Evolutionary conservation across 2,113 vertebrate species (phyloP), one percentile per base, ranked within the genome.

Genomic region (Pithys albifrons): DNA sequence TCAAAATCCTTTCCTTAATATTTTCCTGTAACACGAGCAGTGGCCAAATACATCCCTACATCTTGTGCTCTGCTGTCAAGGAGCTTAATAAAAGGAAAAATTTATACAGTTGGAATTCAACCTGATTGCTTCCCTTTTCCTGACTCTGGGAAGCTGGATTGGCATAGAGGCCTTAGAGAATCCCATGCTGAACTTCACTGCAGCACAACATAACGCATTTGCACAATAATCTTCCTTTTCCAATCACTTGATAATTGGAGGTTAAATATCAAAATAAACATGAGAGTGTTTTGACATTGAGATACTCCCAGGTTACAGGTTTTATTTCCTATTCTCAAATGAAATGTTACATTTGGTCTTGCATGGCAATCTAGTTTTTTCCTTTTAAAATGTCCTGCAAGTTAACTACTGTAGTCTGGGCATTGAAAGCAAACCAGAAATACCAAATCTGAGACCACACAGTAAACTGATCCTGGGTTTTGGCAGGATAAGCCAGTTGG

Each of bases 81-180:
- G 25, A 89, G 4, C 87, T 89, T 78, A 96, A 95, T 97, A 94
- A 95, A 97, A 85, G 41, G 65, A 75, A 73, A 85, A 96, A 95
- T 80, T 95, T 96, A 96, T 71, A 93, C 64, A 88, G 83, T 65
- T 78, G 76, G 18, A 91, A 7, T 33, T 81, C 27, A 86, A 72
- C 57, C 12, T 19, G 8, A 93, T 93, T 94, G 83, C 59, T 96
- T 96, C 92, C 92, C 61, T 95, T 80, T 96, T 96, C 92, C 90
- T 93, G 85, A 84, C 51, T 72, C 18, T 31, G n/a, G 25, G 54
- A 91, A 85, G 45, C 48, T 71, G 41, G 54, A 28, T 10, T 73
- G 29, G 51, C 10, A 7, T 65, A 92, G 75, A 5, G 25, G 39
- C 37, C 72, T 46, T 23, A 78, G 25, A 58, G 39, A 91, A 78